Conservation (phyloP, 2,888 invertebrate genomes). For the Pollenia amentaria region DNA sequence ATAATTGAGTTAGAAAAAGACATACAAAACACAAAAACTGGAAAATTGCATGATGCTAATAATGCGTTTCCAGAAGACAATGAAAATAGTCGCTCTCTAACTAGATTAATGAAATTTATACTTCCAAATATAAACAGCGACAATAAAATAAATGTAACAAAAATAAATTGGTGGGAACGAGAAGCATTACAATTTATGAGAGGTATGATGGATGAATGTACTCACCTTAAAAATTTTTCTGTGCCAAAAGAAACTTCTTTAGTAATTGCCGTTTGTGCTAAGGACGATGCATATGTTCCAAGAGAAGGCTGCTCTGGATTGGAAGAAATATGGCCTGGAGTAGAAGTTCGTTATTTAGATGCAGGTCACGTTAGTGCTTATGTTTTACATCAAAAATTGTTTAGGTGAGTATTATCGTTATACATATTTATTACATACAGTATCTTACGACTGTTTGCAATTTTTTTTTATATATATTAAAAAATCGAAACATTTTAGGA, state of each 20-base stretch:
- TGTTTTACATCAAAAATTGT: slow-evolving; percentile 93
- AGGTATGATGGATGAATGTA: slow-evolving; percentile 99
- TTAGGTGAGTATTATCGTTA: slow-evolving; percentile 88
- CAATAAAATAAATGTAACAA: slow-evolving; percentile 86
- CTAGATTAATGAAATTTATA: slow-evolving; percentile 83
- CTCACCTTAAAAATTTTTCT: slow-evolving; percentile 97
- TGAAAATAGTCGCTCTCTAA: slow-evolving; percentile 76
- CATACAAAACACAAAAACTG: slow-evolving; percentile 76
- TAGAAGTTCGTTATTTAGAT: slow-evolving; percentile 93
- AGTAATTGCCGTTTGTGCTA: slow-evolving; percentile 95
- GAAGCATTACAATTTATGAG: slow-evolving; percentile 97
- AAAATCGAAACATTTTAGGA: too few relatives aligned
- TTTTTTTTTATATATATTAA: too few relatives aligned
- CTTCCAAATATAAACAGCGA: slow-evolving; percentile 77
- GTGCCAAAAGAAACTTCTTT: slow-evolving; percentile 94
- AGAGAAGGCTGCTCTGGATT: slow-evolving; percentile 92
- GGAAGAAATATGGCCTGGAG: slow-evolving; percentile 96
- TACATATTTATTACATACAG: neutral
- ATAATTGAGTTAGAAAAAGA: slow-evolving; percentile 84
- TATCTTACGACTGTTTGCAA: neutral
- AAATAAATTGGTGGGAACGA: slow-evolving; percentile 89
- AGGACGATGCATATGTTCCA: slow-evolving; percentile 95
- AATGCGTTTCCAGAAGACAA: slow-evolving; percentile 14
- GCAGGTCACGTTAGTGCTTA: slow-evolving; percentile 96
- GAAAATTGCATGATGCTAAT: slow-evolving; percentile 1